These are phyloP conservation scores for Sapajus apella DNA, from an alignment of 2,113 vertebrate species.

Conservation along the genomic window DNA sequence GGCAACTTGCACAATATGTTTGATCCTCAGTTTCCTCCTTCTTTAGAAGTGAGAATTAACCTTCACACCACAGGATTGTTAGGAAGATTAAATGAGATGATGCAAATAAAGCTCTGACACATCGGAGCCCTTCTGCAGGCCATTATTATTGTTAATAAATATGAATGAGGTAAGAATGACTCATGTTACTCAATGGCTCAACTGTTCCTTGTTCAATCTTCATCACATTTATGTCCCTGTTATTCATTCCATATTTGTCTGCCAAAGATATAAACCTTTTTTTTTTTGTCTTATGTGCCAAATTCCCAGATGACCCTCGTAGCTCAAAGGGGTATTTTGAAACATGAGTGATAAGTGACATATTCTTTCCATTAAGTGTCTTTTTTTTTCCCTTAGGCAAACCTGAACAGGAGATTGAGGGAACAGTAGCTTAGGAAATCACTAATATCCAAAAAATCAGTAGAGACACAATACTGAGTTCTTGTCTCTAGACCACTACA, in stretches of 20 bases:
- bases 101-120: slow-evolving; percentile 47
- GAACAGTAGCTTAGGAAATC: neutral
- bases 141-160: slow-evolving; percentile 62
- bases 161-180: slow-evolving; percentile 59
- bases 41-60: slow-evolving; percentile 41
- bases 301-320: neutral
- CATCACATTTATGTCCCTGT: slow-evolving; percentile 46
- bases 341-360: neutral
- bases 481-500: neutral
- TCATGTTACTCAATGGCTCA: slow-evolving; percentile 59
- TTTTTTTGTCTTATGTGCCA: neutral
- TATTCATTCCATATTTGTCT: slow-evolving; percentile 45
- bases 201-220: slow-evolving; percentile 8
- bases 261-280: neutral
- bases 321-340: slow-evolving; percentile 11
- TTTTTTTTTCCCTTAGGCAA: neutral
- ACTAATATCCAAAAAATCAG: neutral
- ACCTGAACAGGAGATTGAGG: neutral
- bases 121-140: neutral
- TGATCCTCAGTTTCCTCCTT: slow-evolving; percentile 30
- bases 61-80: slow-evolving; percentile 52
- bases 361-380: neutral
- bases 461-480: neutral
- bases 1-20: slow-evolving; percentile 3
- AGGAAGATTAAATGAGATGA: slow-evolving; percentile 57